These are phyloP conservation scores for Anser cygnoides DNA, from an alignment of 2,113 vertebrate genomes.

Conservation along the genomic window DNA sequence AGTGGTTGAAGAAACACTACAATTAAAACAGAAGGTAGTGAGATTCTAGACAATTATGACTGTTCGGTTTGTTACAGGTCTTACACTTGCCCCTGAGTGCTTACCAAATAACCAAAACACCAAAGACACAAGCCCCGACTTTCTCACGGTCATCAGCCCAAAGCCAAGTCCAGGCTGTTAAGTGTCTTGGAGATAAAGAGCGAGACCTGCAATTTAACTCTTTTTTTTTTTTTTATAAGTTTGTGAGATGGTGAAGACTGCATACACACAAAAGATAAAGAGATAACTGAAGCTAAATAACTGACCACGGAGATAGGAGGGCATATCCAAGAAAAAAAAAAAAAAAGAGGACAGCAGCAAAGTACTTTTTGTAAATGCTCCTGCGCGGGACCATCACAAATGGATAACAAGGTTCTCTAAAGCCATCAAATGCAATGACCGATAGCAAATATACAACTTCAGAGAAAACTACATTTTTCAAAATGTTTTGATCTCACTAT, in stretches of 20 bases:
- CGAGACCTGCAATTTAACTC: neutral
- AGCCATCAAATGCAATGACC: slow-evolving; percentile 1
- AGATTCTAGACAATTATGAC: neutral
- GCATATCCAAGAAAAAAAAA: neutral
- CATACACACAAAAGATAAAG: neutral
- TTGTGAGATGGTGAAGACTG: neutral
- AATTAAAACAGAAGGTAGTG: neutral
- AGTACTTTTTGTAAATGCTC: neutral
- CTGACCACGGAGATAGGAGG: neutral
- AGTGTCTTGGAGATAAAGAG: neutral
- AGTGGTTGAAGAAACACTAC: neutral
- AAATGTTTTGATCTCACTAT: neutral
- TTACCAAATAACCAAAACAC: neutral
- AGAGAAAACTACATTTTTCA: neutral
- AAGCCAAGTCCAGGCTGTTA: neutral
- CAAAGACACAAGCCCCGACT: neutral
- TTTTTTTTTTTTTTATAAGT: neutral
- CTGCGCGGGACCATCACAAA: neutral
- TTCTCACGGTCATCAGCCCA: neutral
- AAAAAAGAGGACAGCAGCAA: neutral
- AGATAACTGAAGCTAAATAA: neutral
- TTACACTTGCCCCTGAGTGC: neutral
- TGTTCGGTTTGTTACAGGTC: neutral
- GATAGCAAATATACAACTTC: neutral
- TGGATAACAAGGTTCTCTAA: neutral